phyloP scores from a whole-genome alignment of 2,797 vertebrate species.

The Hephaestus fuliginosus region DNA sequence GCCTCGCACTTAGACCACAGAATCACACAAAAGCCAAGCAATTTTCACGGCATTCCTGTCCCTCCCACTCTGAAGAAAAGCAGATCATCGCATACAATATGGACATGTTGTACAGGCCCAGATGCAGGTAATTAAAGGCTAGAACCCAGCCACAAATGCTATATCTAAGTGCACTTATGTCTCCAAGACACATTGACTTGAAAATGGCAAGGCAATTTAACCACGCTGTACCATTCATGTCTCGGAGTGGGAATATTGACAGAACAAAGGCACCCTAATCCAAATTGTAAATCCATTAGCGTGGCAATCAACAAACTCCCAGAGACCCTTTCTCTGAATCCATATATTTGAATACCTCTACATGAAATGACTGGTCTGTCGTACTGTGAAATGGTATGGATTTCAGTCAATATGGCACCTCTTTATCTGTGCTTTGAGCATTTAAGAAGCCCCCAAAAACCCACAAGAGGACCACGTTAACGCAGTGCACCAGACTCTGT shows the following conservation, averaged over 20 bases:
- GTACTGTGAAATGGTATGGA: constrained; percentile 25
- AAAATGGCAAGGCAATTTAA: constrained; percentile 71
- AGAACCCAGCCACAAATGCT: constrained; percentile 43
- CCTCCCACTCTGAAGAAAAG: constrained; percentile 71
- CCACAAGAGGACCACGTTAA: constrained; percentile 41
- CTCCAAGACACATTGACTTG: constrained; percentile 70
- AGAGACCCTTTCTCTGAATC: constrained; percentile 40
- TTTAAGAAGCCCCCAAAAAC: constrained; percentile 36
- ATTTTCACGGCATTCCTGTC: constrained; percentile 68
- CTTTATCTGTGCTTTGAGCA: constrained; percentile 23
- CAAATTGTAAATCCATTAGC: constrained; percentile 62
- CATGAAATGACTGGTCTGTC: constrained; percentile 38
- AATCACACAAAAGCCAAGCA: constrained; percentile 75
- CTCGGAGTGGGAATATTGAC: constrained; percentile 61
- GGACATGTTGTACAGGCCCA: constrained; percentile 58
- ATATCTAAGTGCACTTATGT: constrained; percentile 79
- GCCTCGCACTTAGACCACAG: constrained; percentile 58
- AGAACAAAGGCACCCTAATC: constrained; percentile 61
- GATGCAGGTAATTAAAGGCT: constrained; percentile 79
- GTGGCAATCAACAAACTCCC: constrained; percentile 44
- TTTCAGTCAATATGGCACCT: constrained; percentile 33
- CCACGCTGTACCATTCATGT: constrained; percentile 43
- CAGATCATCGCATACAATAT: constrained; percentile 69
- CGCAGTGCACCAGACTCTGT: constrained; percentile 32
- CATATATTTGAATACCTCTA: constrained; percentile 50